Evolutionary conservation across 2,888 invertebrate species (phyloP), one percentile per base, ranked within the genome.

Genomic region (Drosophila tripunctata): DNA sequence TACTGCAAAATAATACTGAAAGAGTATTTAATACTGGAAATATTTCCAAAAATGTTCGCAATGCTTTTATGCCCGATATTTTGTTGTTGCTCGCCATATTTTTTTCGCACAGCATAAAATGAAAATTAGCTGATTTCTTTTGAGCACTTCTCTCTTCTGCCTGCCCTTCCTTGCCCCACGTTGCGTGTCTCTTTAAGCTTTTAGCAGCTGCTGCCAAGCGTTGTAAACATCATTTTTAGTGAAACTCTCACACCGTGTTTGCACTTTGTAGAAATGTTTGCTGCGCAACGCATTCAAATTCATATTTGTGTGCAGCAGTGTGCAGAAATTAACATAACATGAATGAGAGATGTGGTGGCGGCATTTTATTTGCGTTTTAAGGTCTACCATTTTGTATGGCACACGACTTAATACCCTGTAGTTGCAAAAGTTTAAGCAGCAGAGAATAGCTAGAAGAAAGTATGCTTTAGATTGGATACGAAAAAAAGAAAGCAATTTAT

Each of bases 101-200:
- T 27, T 33, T 33, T 60, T 58, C 51, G 40, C 75, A 64, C 57
- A 76, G 79, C 67, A 78, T 84, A 68, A 84, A 84, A 85, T 69
- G 67, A 75, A 81, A 85, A 85, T 81, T 81, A 81, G 81, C 82
- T 68, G 74, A 77, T 78, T 84, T 82, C 45, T 67, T 81, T 76
- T 75, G 52, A 40, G 48, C 60, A 73, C 36, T 4, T 24, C 35
- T 6, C 27, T 27, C 10, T 27, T 3, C 10, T 27, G 8, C 27
- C 10, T 0, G 8, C 10, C 3, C 10, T 8, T 2, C 10, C 24
- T 27, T 3, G 8, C 10, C 24, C 1, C 27, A 10, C 22, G 10
- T 21, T 27, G 10, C 33, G 33, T 24, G 12, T 38, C 47, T 48
- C 56, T 74, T 77, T 77, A 79, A 82, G 85, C 72, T 67, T 69